Percentiles rank a stretch among this genome's conserved stretches.
phyloP scores from a whole-genome alignment of 1,140 invertebrate species.

The Microplitis demolitor region DNA sequence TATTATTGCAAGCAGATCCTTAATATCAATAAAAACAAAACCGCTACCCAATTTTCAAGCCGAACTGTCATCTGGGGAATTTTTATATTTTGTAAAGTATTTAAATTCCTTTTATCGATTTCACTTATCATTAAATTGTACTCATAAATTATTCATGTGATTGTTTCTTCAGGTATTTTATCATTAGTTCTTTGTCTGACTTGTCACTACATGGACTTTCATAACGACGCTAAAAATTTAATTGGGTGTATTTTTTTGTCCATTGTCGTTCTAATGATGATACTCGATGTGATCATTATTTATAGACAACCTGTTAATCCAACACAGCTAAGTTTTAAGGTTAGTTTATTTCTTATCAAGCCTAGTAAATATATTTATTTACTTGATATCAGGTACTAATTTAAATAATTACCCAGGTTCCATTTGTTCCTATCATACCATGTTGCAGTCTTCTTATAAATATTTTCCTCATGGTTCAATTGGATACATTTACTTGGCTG shows the following conservation, averaged over 20 bases:
- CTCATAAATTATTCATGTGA: conserved; percentile 7
- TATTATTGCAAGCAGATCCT: conserved; percentile 55
- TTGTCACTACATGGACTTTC: conserved; percentile 35
- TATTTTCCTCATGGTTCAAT: conserved; percentile 85
- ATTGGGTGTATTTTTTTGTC: conserved; percentile 43
- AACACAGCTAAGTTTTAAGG: conserved; percentile 57
- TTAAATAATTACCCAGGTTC: conserved; percentile 67
- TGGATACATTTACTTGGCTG: conserved; percentile 83
- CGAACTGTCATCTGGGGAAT: conserved; percentile 66
- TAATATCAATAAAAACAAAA: conserved; percentile 67
- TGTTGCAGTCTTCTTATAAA: conserved; percentile 85
- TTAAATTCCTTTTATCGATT: conserved; percentile 39
- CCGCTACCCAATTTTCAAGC: conserved; percentile 64
- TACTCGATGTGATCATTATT: conserved; percentile 53
- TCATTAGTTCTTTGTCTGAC: conserved; percentile 42
- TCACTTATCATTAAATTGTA: conserved; percentile 40
- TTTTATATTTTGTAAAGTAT: conserved; percentile 61
- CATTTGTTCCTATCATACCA: conserved; percentile 84
- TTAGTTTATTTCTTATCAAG: conserved; percentile 30
- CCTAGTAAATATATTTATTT: no score
- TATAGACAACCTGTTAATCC: conserved; percentile 58
- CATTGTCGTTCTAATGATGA: conserved; percentile 46
- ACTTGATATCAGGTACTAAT: background rate
- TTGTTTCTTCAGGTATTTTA: conserved; percentile 43
- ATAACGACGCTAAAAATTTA: conserved; percentile 34